Percentiles rank a stretch among this genome's conserved stretches.
phyloP scores from a whole-genome alignment of 2,888 invertebrate genomes.

The Nemoura dubitans region DNA sequence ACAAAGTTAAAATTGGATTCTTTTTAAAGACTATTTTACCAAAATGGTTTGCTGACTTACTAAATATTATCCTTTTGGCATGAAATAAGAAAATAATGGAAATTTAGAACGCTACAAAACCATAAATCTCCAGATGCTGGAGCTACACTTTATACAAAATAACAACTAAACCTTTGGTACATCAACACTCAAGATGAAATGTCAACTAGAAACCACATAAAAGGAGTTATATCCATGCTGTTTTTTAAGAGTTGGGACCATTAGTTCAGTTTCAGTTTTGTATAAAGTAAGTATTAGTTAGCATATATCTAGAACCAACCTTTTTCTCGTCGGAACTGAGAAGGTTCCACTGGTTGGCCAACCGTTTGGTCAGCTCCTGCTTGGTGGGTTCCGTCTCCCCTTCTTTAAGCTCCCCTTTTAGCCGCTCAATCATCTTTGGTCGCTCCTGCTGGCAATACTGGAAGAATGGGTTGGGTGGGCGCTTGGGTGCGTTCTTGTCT shows the following conservation, averaged over 20 bases:
- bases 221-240: too few species aligned
- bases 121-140: too few species aligned
- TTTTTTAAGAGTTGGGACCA: too few species aligned
- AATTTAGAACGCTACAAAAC: background rate
- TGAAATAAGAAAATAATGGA: background rate
- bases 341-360: conserved; percentile 78
- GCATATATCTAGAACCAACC: conserved; percentile 60
- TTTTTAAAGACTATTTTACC: too few species aligned
- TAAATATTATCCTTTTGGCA: background rate
- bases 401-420: conserved; percentile 58
- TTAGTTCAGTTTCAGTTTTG: too few species aligned
- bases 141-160: too few species aligned
- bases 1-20: too few species aligned
- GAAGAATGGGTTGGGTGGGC: conserved; percentile 83
- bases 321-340: conserved; percentile 75
- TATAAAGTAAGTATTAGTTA: too few species aligned
- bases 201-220: too few species aligned
- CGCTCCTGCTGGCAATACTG: conserved; percentile 83
- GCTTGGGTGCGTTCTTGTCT: conserved; percentile 81
- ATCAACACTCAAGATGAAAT: too few species aligned
- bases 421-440: conserved; percentile 67
- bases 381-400: conserved; percentile 75
- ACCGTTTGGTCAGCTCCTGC: conserved; percentile 77
- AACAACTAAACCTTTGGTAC: too few species aligned
- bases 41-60: too few species aligned